Evolutionary conservation across 2,113 vertebrate species (phyloP).

Genomic region (Hemibagrus wyckioides): DNA sequence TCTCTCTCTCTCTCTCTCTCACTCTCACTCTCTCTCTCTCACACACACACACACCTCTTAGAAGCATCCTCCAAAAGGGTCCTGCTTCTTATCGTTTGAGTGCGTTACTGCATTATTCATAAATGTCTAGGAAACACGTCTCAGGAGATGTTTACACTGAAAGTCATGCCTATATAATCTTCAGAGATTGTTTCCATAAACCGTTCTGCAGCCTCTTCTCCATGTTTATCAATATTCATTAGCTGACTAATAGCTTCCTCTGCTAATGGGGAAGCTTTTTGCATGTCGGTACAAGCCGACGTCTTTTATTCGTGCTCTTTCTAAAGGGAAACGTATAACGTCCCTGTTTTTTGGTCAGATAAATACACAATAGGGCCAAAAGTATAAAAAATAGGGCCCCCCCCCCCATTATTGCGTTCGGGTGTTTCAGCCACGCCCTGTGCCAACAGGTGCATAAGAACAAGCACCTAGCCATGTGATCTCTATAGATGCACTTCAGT

Average conservation of each 20-base stretch:
- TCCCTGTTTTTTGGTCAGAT: too few relatives aligned
- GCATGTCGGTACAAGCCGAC: not conserved
- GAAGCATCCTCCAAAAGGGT: conserved; percentile 1
- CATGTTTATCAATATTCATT: conserved; percentile 5
- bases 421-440: not conserved
- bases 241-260: not conserved
- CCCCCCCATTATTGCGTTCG: not conserved
- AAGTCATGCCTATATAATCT: conserved; percentile 9
- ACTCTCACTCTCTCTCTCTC: too few relatives aligned
- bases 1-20: too few relatives aligned
- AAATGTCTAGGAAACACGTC: not conserved
- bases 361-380: not conserved
- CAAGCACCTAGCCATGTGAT: not conserved
- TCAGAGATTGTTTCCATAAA: not conserved
- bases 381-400: too few relatives aligned
- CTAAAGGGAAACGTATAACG: not conserved
- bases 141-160: not conserved
- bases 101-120: conserved; percentile 3
- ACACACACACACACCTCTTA: not conserved
- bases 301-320: not conserved
- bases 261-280: not conserved
- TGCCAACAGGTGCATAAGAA: not conserved
- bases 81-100: not conserved
- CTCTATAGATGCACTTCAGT: not conserved
- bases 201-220: not conserved